These are phyloP conservation scores for Pampus argenteus DNA, from an alignment of 2,797 vertebrate species.

Conservation along the genomic window DNA sequence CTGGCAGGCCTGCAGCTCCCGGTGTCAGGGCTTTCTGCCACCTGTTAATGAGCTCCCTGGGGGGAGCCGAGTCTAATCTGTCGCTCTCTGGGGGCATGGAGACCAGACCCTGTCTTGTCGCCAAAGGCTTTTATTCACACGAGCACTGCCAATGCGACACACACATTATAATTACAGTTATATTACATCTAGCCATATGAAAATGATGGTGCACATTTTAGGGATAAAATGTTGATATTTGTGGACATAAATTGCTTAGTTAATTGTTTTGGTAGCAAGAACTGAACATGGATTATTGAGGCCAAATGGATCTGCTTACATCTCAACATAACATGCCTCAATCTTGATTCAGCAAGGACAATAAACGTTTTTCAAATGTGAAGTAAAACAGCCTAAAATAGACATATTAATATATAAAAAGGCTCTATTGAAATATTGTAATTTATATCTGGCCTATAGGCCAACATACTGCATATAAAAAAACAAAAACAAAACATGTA, in stretches of 20 bases:
- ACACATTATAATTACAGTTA: slow-evolving; percentile 1
- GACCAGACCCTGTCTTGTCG: slow-evolving; percentile 57
- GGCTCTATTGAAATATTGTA: not conserved
- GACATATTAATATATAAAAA: too few relatives aligned
- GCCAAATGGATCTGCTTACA: not conserved
- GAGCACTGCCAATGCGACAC: slow-evolving; percentile 39
- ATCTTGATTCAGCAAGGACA: not conserved
- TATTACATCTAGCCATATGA: not conserved
- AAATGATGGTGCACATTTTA: not conserved
- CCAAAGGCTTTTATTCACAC: slow-evolving; percentile 69
- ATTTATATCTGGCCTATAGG: not conserved
- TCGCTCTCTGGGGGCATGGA: slow-evolving; percentile 59
- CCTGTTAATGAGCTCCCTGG: slow-evolving; percentile 94
- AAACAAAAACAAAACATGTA: not conserved
- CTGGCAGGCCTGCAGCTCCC: slow-evolving; percentile 52
- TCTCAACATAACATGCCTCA: not conserved
- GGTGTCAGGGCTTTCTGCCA: slow-evolving; percentile 86
- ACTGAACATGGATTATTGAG: not conserved
- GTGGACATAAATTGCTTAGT: not conserved
- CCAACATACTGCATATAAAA: not conserved
- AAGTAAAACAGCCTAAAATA: not conserved
- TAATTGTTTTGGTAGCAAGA: not conserved
- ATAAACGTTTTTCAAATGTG: not conserved
- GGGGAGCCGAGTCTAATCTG: slow-evolving; percentile 78
- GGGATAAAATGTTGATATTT: not conserved